These are phyloP conservation scores for Girardinus metallicus DNA, from an alignment of 2,797 vertebrate species.

Conservation along the genomic window DNA sequence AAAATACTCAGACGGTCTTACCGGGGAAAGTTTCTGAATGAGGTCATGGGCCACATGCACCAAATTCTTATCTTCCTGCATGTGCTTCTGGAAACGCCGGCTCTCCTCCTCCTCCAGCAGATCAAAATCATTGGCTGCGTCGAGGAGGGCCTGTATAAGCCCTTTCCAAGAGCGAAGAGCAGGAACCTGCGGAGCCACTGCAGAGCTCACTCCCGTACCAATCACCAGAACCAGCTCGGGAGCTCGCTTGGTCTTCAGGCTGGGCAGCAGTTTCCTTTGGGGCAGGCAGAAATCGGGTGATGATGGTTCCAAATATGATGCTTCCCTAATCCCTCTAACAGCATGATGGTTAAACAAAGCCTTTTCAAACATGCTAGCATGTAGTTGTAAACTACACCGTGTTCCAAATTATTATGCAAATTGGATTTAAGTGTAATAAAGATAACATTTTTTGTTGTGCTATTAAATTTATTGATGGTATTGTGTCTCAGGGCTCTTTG, in stretches of 20 bases:
- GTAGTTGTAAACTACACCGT: slow-evolving; percentile 27
- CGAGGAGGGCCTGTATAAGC: slow-evolving; percentile 92
- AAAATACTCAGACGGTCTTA: slow-evolving; percentile 73
- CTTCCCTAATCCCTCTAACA: slow-evolving; percentile 48
- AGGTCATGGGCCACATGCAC: slow-evolving; percentile 96
- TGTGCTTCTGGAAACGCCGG: slow-evolving; percentile 92
- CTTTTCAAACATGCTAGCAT: slow-evolving; percentile 33
- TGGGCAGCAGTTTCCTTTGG: slow-evolving; percentile 92
- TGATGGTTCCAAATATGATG: slow-evolving; percentile 24
- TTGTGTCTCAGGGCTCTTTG: too few species aligned
- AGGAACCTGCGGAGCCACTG: slow-evolving; percentile 94
- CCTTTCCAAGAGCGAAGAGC: slow-evolving; percentile 97
- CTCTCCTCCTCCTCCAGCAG: slow-evolving; percentile 95
- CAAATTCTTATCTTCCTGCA: slow-evolving; percentile 95
- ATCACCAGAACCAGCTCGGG: slow-evolving; percentile 94
- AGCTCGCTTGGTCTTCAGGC: slow-evolving; percentile 94
- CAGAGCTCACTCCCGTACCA: slow-evolving; percentile 94
- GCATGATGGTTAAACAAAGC: slow-evolving; percentile 45
- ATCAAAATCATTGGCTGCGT: slow-evolving; percentile 95
- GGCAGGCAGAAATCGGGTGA: slow-evolving; percentile 51
- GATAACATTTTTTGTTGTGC: too few species aligned
- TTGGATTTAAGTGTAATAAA: too few species aligned
- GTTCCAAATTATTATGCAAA: too few species aligned
- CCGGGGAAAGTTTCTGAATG: slow-evolving; percentile 96
- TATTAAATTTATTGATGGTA: too few species aligned